These are phyloP conservation scores for Coptotermes formosanus DNA, from an alignment of 1,140 invertebrate genomes.

Conservation along the genomic window DNA sequence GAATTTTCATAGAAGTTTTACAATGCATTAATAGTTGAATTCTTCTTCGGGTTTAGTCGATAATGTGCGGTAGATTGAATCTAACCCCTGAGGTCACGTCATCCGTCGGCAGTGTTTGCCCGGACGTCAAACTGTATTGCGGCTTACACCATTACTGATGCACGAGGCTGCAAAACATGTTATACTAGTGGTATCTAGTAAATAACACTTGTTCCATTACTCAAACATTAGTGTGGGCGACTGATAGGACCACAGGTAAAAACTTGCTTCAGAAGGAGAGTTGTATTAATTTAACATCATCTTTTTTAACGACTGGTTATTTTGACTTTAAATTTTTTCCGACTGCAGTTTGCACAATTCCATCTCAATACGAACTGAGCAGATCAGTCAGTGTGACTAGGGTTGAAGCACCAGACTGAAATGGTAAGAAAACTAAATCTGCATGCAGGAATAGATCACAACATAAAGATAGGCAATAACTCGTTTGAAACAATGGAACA, in stretches of 20 bases:
- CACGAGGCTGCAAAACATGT: background rate
- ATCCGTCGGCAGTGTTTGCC: background rate
- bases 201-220: conserved; percentile 9
- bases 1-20: background rate
- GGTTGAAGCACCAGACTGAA: too few relatives aligned
- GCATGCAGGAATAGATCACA: too few relatives aligned
- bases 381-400: too few relatives aligned
- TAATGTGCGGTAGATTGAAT: background rate
- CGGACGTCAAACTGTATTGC: background rate
- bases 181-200: too few relatives aligned
- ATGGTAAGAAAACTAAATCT: too few relatives aligned
- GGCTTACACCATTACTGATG: background rate
- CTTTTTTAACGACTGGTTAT: background rate
- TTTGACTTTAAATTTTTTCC: too few relatives aligned
- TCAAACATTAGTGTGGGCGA: background rate
- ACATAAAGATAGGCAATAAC: too few relatives aligned
- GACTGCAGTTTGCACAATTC: too few relatives aligned
- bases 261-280: background rate
- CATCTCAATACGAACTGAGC: too few relatives aligned
- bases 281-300: background rate
- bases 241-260: background rate
- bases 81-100: background rate
- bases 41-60: background rate
- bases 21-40: background rate
- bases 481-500: too few relatives aligned